Conservation (phyloP, 1,140 invertebrate genomes). For the Papilio polytes region DNA sequence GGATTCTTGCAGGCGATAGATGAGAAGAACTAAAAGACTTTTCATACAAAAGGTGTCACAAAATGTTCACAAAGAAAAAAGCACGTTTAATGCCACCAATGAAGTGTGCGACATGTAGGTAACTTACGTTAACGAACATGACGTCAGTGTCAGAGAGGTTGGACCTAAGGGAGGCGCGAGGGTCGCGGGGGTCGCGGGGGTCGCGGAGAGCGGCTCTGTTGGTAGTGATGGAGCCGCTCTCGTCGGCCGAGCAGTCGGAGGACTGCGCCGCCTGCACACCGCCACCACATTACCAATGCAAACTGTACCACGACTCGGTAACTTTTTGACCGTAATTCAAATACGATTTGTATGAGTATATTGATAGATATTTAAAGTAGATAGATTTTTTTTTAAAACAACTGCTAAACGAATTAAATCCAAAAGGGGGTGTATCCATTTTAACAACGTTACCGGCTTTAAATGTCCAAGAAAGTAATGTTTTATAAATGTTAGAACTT, state of each 20-base stretch:
- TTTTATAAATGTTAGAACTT: neutral
- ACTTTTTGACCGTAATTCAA: neutral
- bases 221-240: conserved; percentile 92
- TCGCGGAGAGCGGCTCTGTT: conserved; percentile 88
- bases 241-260: conserved; percentile 86
- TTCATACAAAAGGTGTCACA: neutral
- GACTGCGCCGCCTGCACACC: conserved; percentile 85
- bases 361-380: too few relatives aligned
- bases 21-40: neutral
- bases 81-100: neutral
- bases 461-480: too few relatives aligned
- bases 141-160: conserved; percentile 97
- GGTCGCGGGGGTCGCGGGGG: conserved; percentile 58
- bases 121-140: conserved; percentile 93
- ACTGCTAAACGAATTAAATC: too few relatives aligned
- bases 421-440: too few relatives aligned
- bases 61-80: neutral
- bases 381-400: too few relatives aligned
- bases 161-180: conserved; percentile 87
- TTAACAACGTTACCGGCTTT: too few relatives aligned
- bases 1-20: neutral
- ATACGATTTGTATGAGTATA: too few relatives aligned
- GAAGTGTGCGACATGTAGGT: conserved; percentile 34
- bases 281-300: conserved; percentile 53
- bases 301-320: conserved; percentile 6